Evolutionary conservation across 2,888 invertebrate species (phyloP), one percentile per base, ranked within the genome.

Genomic region (Altica lythri): DNA sequence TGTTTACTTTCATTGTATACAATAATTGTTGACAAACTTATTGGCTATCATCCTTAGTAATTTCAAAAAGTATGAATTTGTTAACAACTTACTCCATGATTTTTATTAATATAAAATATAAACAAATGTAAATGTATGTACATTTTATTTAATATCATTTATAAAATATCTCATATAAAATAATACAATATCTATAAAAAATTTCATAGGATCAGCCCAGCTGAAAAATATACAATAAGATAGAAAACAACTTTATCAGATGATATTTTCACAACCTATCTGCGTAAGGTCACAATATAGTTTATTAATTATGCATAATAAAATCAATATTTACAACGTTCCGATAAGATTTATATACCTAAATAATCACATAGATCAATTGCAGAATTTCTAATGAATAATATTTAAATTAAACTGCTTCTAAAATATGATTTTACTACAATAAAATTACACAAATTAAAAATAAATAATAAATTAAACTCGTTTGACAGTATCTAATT

Each of bases 101-200:
- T n/a, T n/a, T n/a, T n/a, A n/a, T n/a, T n/a, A n/a, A n/a, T n/a
- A n/a, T n/a, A n/a, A n/a, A n/a, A n/a, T n/a, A n/a, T n/a, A 42
- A 42, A 4, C 2, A 14, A 2, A 1, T 22, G 13, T 25, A 14
- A 27, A 42, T 27, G 27, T 46, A 46, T 46, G 35, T 46, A 46
- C 46, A 47, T 63, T 68, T 68, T 70, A 67, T 68, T 67, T 70
- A 69, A 67, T 69, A 68, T 69, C 66, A 57, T 66, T 61, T 68
- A 67, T 67, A 70, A 70, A 69, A 68, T 68, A 66, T 68, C 62
- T 67, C 65, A 68, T 70, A 70, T 68, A 70, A 70, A 70, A 70
- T 69, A 68, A 68, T 68, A 68, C 66, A 69, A 64, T 67, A 62
- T 69, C 61, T 69, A 69, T 70, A 69, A 69, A 69, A 69, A 67